phyloP scores from a whole-genome alignment of 2,888 invertebrate genomes.

The Lycaena phlaeas region DNA sequence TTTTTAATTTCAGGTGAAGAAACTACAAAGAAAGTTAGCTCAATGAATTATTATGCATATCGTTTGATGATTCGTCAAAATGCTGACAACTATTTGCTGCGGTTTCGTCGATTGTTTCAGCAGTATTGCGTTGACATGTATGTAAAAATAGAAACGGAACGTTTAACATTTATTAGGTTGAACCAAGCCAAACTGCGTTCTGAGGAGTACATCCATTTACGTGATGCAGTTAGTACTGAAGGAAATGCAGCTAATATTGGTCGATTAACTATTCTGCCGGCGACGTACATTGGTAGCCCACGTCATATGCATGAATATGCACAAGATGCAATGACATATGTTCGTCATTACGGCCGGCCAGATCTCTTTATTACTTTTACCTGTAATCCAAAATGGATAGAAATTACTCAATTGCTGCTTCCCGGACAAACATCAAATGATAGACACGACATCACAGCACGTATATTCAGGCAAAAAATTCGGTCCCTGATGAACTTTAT shows the following conservation, averaged over 20 bases:
- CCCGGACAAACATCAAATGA: too few species aligned
- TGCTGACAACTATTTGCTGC: constrained; percentile 19
- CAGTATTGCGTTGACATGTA: constrained; percentile 28
- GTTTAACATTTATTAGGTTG: constrained; percentile 23
- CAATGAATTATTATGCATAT: constrained; percentile 21
- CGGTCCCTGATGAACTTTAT: too few species aligned
- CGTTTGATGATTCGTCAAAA: constrained; percentile 21
- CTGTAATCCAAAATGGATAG: too few species aligned
- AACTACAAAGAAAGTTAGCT: constrained; percentile 20
- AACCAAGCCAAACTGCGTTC: constrained; percentile 27
- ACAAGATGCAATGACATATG: too few species aligned
- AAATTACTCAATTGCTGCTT: too few species aligned
- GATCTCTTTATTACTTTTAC: too few species aligned
- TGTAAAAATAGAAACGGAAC: constrained; percentile 15
- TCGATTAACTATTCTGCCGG: constrained; percentile 23
- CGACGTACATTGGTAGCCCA: background rate
- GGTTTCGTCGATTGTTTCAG: constrained; percentile 19
- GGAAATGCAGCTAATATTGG: constrained; percentile 21
- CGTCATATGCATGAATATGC: constrained; percentile 21
- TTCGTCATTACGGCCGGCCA: too few species aligned
- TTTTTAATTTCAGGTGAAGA: constrained; percentile 18
- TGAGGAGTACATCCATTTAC: constrained; percentile 21
- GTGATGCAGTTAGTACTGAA: constrained; percentile 19
- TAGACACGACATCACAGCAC: too few species aligned
- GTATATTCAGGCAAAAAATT: too few species aligned